Base-by-base conservation (phyloP, 2,113 vertebrate species). In the Eulemur macaco region DNA sequence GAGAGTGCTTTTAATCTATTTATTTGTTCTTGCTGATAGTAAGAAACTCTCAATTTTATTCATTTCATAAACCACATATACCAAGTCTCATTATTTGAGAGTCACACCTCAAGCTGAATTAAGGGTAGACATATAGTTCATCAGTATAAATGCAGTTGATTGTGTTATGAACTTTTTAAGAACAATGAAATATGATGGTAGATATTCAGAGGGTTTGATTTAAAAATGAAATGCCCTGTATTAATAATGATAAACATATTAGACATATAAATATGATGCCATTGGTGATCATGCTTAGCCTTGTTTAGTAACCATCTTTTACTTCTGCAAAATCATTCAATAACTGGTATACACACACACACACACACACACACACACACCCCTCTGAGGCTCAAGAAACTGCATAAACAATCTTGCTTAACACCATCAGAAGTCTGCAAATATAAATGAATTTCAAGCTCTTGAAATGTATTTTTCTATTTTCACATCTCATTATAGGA, bases 401-500 rank as follows among this genome's bases (percentile, higher is more conserved):
- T 63, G n/a, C n/a, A 60, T 76, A 81, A 73, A 66, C 34, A 63
- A n/a, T 90, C 7, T 77, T 95, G 69, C 52, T 87, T 45, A 91
- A 64, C 66, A 66, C 94, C 42, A 92, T 39, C n/a, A 97, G 96
- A 84, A 52, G 18, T 76, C 81, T 95, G 4, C 69, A 93, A 68
- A 64, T 86, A 42, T 71, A 89, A 96, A 78, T 76, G 39, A 71
- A 91, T 1, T 96, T 58, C 71, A 21, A 81, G 56, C 50, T 71
- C 50, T 74, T 83, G 54, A 96, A 85, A 93, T 97, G 73, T 68
- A 6, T 86, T 96, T 96, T 97, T 85, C n/a, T 89, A 0, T 97
- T 97, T 89, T 98, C 6, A 77, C 94, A 95, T 96, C 95, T 97
- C 95, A 96, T 97, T 80, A n/a, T 82, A 99, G 99, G 99, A 99